Evolutionary conservation across 2,797 vertebrate genomes (phyloP).

Genomic region (Onychomys arenicola): DNA sequence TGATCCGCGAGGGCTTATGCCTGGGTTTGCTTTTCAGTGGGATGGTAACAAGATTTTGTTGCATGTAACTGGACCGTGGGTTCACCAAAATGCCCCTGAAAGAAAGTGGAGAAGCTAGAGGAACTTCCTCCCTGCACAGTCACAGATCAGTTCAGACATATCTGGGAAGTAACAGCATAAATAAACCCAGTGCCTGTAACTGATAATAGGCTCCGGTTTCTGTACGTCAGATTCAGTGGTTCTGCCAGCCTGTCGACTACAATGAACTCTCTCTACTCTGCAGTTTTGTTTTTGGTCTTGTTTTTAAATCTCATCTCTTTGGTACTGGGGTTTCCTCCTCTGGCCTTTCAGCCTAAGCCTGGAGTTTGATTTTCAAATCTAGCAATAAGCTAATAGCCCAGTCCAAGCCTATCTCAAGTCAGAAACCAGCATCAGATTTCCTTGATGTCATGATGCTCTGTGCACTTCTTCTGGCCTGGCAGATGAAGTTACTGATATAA

Average conservation of each 20-base stretch:
- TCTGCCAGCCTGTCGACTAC: conserved; percentile 53
- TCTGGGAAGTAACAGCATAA: conserved; percentile 68
- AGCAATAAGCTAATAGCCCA: conserved; percentile 59
- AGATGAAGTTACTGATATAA: conserved; percentile 71
- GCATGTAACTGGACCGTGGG: not conserved
- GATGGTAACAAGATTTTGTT: conserved; percentile 28
- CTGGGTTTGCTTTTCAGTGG: conserved; percentile 28
- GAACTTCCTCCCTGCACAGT: conserved; percentile 52
- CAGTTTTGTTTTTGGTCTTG: not conserved
- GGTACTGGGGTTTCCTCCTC: not conserved
- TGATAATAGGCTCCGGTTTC: conserved; percentile 61
- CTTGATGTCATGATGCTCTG: conserved; percentile 65
- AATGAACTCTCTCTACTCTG: not conserved
- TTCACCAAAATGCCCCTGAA: conserved; percentile 50
- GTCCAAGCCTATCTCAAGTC: conserved; percentile 60
- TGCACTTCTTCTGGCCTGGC: conserved; percentile 40
- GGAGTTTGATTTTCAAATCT: conserved; percentile 66
- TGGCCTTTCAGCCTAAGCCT: conserved; percentile 20
- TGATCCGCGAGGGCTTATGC: not conserved
- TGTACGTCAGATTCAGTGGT: conserved; percentile 1
- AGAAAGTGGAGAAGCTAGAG: conserved; percentile 35
- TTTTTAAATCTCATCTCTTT: conserved; percentile 38
- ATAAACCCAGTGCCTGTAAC: conserved; percentile 64
- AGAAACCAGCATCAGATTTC: conserved; percentile 2
- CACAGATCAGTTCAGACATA: conserved; percentile 58